Conservation (phyloP, 2,888 invertebrate species). For the Caenorhabditis doughertyi region DNA sequence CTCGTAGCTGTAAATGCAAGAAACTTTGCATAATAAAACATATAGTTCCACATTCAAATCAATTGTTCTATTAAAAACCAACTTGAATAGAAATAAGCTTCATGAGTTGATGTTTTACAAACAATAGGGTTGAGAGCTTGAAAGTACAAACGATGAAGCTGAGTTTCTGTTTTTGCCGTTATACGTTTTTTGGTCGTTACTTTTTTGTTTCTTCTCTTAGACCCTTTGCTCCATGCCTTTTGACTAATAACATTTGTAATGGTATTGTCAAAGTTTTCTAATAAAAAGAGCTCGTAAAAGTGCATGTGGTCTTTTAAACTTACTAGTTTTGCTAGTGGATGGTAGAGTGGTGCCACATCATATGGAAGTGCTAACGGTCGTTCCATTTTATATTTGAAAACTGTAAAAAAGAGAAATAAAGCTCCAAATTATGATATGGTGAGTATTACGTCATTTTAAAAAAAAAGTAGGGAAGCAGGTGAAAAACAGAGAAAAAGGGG, state of each 20-base stretch:
- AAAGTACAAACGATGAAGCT: constrained; percentile 2
- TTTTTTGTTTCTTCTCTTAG: constrained; percentile 5
- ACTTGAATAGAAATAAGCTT: no score
- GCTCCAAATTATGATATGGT: neutral
- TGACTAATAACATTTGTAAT: constrained; percentile 40
- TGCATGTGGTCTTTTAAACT: constrained; percentile 18
- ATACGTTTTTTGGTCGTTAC: constrained; percentile 36
- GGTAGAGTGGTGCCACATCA: constrained; percentile 46
- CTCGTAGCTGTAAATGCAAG: no score
- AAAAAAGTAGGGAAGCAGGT: constrained; percentile 22
- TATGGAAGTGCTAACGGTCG: constrained; percentile 46
- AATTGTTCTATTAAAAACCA: neutral
- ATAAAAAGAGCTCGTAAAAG: constrained; percentile 45
- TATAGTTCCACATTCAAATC: neutral
- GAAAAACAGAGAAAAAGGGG: neutral
- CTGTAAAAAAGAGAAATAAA: neutral
- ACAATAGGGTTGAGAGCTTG: no score
- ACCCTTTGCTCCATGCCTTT: neutral
- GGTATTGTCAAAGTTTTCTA: constrained; percentile 29
- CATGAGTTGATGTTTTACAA: no score
- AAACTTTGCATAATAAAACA: neutral
- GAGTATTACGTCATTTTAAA: constrained; percentile 34
- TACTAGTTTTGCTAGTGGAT: constrained; percentile 50
- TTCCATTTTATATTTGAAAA: constrained; percentile 30
- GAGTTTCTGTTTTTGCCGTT: neutral